Conservation (phyloP, 2,113 vertebrate genomes). For the Empidonax traillii region DNA sequence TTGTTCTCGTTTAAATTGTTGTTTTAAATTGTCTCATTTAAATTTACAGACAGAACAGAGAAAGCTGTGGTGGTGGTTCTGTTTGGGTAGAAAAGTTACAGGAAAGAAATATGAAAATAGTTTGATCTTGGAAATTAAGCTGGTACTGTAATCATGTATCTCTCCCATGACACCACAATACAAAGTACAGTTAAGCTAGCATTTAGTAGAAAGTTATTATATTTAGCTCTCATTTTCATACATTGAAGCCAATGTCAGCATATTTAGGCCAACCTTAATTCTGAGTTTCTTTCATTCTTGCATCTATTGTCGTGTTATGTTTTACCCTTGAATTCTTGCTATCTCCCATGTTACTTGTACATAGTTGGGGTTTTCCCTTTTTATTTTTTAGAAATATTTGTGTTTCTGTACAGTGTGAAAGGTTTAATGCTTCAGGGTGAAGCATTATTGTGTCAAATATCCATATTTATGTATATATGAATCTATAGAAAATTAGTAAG, state of each 20-base stretch:
- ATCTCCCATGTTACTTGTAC: neutral
- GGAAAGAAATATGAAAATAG: neutral
- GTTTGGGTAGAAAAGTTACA: neutral
- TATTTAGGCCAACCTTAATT: neutral
- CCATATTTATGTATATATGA: neutral
- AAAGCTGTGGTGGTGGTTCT: neutral
- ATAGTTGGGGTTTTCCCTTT: fast-evolving
- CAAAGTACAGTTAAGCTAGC: neutral
- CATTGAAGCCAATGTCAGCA: neutral
- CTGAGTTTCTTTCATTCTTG: neutral
- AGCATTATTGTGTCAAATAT: neutral
- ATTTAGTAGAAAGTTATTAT: neutral
- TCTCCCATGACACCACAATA: neutral
- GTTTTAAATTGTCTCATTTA: no score
- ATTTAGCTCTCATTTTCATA: neutral
- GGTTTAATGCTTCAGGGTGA: neutral
- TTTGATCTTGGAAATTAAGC: neutral
- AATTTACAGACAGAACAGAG: neutral
- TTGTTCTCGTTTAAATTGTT: neutral
- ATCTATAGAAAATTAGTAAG: neutral
- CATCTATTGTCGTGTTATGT: fast-evolving
- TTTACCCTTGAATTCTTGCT: neutral
- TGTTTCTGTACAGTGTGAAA: neutral
- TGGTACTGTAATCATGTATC: neutral
- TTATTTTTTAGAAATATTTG: neutral